Evolutionary conservation across 2,888 invertebrate species (phyloP).

Genomic region (Endomychus coccineus): DNA sequence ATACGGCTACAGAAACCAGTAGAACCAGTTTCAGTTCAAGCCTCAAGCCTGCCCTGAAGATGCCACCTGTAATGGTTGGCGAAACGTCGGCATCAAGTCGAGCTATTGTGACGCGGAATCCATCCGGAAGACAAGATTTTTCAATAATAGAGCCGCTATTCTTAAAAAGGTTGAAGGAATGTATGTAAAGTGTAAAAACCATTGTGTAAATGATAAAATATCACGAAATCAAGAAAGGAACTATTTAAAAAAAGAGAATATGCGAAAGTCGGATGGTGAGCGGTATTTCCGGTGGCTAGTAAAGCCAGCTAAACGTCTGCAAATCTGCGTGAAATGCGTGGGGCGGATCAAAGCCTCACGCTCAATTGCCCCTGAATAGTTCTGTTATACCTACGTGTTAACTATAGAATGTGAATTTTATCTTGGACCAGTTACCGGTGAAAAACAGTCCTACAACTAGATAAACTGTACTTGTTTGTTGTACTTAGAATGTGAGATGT

Average conservation of each 20-base stretch:
- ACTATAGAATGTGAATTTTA: slow-evolving; percentile 22
- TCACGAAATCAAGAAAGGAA: not conserved
- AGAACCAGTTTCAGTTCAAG: no score
- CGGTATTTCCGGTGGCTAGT: slow-evolving; percentile 33
- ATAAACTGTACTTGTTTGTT: no score
- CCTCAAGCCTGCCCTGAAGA: no score
- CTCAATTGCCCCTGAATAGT: slow-evolving; percentile 40
- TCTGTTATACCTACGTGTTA: slow-evolving; percentile 23
- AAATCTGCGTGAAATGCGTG: slow-evolving; percentile 43
- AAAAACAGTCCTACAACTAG: slow-evolving; percentile 1
- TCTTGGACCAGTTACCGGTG: not conserved
- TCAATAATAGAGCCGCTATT: no score
- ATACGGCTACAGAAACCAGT: no score
- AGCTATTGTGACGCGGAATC: no score
- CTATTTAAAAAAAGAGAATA: slow-evolving; percentile 11
- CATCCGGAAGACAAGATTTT: no score
- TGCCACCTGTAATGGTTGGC: no score
- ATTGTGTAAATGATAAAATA: not conserved
- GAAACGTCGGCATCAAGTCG: no score
- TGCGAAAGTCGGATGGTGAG: slow-evolving; percentile 23
- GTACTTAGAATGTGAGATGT: no score
- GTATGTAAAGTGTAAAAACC: no score
- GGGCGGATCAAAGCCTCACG: slow-evolving; percentile 38
- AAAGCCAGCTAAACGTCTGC: slow-evolving; percentile 38
- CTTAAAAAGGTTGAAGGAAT: no score